phyloP scores from a whole-genome alignment of 1,140 invertebrate genomes.

The Bradysia coprophila region DNA sequence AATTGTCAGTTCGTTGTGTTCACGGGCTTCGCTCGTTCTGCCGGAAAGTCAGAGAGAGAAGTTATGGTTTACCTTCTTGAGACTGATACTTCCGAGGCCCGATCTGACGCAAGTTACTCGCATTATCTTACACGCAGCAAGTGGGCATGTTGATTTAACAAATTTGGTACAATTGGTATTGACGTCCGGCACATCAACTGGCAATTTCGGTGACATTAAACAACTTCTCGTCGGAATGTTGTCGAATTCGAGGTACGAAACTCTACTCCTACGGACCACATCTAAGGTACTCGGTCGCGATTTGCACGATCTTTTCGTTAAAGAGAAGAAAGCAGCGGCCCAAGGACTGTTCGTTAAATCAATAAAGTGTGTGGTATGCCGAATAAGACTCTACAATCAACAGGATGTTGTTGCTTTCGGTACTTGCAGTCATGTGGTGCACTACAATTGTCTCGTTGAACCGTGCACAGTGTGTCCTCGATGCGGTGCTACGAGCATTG shows the following conservation, averaged over 20 bases:
- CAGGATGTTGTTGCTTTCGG: constrained; percentile 13
- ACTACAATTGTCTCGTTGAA: constrained; percentile 10
- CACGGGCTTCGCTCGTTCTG: constrained; percentile 21
- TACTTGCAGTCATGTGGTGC: constrained; percentile 17
- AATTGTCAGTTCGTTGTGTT: constrained; percentile 21
- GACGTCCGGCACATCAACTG: constrained; percentile 17
- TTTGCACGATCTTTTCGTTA: constrained; percentile 18
- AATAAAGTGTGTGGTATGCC: constrained; percentile 17
- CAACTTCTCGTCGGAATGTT: constrained; percentile 27
- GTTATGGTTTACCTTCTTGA: constrained; percentile 26
- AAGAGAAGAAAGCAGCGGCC: constrained; percentile 8
- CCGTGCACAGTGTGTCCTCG: constrained; percentile 9
- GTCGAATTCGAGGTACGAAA: constrained; percentile 25
- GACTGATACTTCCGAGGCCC: constrained; percentile 17
- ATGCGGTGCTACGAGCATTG: constrained; percentile 6
- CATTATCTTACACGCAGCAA: constrained; percentile 27
- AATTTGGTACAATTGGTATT: constrained; percentile 28
- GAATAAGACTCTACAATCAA: constrained; percentile 15
- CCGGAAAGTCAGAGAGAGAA: constrained; percentile 20
- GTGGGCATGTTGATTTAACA: constrained; percentile 28
- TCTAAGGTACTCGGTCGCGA: constrained; percentile 21
- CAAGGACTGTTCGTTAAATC: constrained; percentile 17
- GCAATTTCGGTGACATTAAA: constrained; percentile 30
- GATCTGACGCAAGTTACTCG: constrained; percentile 19
- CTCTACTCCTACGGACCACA: constrained; percentile 20